Base-by-base conservation (phyloP, 92 coral and sea anemone species). In the Hydrozoanthus gracilis region DNA sequence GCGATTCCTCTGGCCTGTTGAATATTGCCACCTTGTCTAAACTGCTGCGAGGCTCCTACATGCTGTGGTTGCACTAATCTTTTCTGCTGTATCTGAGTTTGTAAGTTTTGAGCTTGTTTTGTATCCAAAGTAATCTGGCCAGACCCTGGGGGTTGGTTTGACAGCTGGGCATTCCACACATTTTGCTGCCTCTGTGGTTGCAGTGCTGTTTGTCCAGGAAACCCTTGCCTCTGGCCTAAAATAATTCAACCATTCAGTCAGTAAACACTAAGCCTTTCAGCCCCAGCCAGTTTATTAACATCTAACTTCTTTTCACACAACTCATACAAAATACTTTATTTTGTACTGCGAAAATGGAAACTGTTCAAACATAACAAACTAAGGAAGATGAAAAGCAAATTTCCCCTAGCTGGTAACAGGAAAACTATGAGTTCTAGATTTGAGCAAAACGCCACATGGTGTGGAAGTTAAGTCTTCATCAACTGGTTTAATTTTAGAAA, bases 51-150 rank as follows among this genome's bases (percentile, higher is more conserved):
- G n/a, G 44, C 46, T 9, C 74, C 73, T 9, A 74, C 8, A 2
- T 80, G 85, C n/a, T 47, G 85, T 17, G 61, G 14, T 17, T 80
- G 85, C 20, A 74, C 18, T 74, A 80, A 51, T 70, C 85, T 80
- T 51, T 80, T 70, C 49, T 65, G 85, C 45, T 80, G 85, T 51
- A 80, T 20, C 52, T 80, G 73, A 70, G 85, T 46, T 80, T 80
- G 85, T 52, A 65, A 65, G 48, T 73, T 80, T 44, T 80, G 85
- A 64, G 85, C 85, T 11, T 80, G 85, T 8, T 62, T 73, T 10
- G 61, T 15, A 44, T 80, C 85, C 62, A 79, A 66, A 64, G 84
- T 8, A 44, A 79, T 64, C 51, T 79, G 84, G 4, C 84, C 84
- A 5, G 73, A 54, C 4, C 46, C 62, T 16, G 27, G 3, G 58